A percentile compares a stretch with the other conserved stretches of the same genome.
Evolutionary conservation across 2,888 invertebrate genomes (phyloP).

Genomic region (Diarsia rubi): DNA sequence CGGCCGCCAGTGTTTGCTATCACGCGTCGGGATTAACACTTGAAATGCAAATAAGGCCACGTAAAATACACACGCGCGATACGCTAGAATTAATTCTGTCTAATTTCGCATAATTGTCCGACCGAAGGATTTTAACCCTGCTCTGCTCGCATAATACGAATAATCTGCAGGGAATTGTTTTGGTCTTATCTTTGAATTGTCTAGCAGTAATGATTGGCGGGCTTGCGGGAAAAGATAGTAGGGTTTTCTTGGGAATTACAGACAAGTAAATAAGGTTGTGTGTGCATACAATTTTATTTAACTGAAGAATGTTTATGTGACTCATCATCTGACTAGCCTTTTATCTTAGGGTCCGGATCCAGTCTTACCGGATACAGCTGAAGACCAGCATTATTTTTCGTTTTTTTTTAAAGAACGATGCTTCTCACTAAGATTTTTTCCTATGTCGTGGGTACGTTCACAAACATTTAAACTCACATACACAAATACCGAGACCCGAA

Average conservation of each 20-base stretch:
- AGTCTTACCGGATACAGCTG: too few species aligned
- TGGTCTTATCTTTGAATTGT: slow-evolving; percentile 58
- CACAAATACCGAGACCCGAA: too few species aligned
- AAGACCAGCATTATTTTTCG: too few species aligned
- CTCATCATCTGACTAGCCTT: too few species aligned
- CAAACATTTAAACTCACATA: too few species aligned
- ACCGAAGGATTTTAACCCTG: slow-evolving; percentile 64
- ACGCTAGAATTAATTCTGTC: slow-evolving; percentile 68
- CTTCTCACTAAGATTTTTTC: too few species aligned
- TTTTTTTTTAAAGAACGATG: too few species aligned
- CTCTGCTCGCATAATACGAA: slow-evolving; percentile 58
- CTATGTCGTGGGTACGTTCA: too few species aligned
- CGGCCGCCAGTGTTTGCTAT: slow-evolving; percentile 62
- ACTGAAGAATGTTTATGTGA: neutral
- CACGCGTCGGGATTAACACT: slow-evolving; percentile 68
- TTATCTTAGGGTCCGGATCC: too few species aligned
- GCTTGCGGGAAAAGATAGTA: slow-evolving; percentile 37
- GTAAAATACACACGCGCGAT: slow-evolving; percentile 66
- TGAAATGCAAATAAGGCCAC: slow-evolving; percentile 72
- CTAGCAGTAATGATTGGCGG: slow-evolving; percentile 46
- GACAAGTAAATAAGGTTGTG: neutral
- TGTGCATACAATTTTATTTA: neutral
- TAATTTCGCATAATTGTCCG: slow-evolving; percentile 71
- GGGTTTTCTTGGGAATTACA: slow-evolving; percentile 18
- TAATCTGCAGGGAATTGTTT: slow-evolving; percentile 61